These are phyloP conservation scores for Salminus brasiliensis DNA, from an alignment of 2,113 vertebrate species.

Conservation along the genomic window DNA sequence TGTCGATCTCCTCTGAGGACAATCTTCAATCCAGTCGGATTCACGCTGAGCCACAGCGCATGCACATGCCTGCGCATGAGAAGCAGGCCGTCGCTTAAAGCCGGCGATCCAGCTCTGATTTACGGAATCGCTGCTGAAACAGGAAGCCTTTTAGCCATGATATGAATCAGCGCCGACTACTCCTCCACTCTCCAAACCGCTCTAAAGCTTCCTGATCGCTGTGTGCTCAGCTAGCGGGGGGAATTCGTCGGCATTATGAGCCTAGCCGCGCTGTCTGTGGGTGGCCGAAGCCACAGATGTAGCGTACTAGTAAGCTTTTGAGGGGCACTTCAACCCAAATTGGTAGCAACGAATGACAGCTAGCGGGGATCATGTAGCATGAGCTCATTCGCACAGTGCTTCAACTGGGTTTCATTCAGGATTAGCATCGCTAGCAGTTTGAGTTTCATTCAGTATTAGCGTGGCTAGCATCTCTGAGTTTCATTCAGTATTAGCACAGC, in stretches of 20 bases:
- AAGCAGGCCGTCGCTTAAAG: not conserved
- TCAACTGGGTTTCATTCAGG: not conserved
- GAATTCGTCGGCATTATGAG: not conserved
- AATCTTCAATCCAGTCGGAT: not conserved
- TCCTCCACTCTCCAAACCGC: not conserved
- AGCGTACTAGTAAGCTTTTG: not conserved
- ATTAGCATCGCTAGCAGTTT: not conserved
- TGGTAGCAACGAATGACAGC: not conserved
- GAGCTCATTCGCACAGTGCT: not conserved
- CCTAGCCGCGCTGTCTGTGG: not conserved
- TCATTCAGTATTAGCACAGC: too few relatives aligned
- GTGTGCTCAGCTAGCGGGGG: not conserved
- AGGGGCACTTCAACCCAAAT: not conserved
- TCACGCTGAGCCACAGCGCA: not conserved
- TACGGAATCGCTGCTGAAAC: slow-evolving; percentile 3
- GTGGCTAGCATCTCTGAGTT: too few relatives aligned
- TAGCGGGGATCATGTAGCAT: not conserved
- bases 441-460: too few relatives aligned
- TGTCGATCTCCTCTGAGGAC: not conserved
- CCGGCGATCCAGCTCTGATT: not conserved
- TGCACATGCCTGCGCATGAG: not conserved
- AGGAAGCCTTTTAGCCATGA: slow-evolving; percentile 36
- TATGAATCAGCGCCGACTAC: slow-evolving; percentile 22
- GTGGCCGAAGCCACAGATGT: not conserved
- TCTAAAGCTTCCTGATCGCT: not conserved